phyloP scores from a whole-genome alignment of 2,797 vertebrate species.

The Circus cinereus region DNA sequence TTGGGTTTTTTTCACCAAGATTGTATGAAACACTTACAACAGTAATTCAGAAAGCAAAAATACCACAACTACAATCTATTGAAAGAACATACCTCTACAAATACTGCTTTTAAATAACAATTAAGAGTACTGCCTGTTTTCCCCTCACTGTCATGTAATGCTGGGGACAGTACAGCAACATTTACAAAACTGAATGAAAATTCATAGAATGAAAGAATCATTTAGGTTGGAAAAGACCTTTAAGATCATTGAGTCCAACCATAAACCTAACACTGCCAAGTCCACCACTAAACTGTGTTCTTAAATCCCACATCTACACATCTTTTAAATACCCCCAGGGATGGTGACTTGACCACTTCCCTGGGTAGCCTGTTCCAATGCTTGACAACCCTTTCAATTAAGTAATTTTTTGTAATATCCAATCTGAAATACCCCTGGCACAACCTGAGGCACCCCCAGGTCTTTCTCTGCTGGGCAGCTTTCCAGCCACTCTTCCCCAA shows the following conservation, averaged over 20 bases:
- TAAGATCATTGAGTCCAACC: background rate
- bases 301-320: too few relatives aligned
- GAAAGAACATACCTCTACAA: background rate
- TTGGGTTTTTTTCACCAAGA: background rate
- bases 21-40: background rate
- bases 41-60: background rate
- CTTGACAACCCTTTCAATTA: background rate
- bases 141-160: background rate
- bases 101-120: background rate
- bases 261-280: background rate
- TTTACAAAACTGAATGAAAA: background rate
- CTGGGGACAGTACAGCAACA: background rate
- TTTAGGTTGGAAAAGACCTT: background rate
- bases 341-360: background rate
- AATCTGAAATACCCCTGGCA: background rate
- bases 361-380: background rate
- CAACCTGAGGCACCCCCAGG: background rate
- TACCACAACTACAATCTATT: background rate
- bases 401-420: too few relatives aligned
- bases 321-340: background rate
- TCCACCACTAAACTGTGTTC: background rate
- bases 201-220: background rate
- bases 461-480: fast-evolving
- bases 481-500: background rate
- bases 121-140: background rate